phyloP scores from a whole-genome alignment of 2,888 invertebrate genomes.

The Eretmocerus hayati region DNA sequence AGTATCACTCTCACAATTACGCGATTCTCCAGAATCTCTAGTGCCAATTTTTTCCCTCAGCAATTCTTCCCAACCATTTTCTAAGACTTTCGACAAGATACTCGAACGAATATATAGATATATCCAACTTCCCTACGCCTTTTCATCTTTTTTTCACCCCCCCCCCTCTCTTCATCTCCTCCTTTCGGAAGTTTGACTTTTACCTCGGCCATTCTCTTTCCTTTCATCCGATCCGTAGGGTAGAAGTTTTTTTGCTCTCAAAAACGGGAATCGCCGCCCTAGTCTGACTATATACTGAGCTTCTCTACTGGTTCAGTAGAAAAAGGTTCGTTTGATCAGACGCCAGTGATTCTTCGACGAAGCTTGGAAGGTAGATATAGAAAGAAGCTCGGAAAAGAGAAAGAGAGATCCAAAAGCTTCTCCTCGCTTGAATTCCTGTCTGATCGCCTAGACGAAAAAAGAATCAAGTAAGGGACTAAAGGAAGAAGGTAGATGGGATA shows the following conservation, averaged over 20 bases:
- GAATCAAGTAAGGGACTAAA: slow-evolving; percentile 14
- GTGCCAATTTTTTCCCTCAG: slow-evolving; percentile 10
- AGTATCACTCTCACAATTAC: no score
- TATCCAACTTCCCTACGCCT: neutral
- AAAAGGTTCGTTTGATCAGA: slow-evolving; percentile 21
- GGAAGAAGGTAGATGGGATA: neutral
- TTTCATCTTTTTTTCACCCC: no score
- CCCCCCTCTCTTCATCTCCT: no score
- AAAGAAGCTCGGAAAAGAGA: slow-evolving; percentile 9
- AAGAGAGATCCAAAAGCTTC: slow-evolving; percentile 1
- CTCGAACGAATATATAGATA: slow-evolving; percentile 21
- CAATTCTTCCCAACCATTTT: slow-evolving; percentile 6
- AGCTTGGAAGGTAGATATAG: no score
- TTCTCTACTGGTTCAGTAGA: neutral
- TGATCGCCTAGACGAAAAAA: slow-evolving; percentile 23
- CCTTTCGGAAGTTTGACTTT: no score
- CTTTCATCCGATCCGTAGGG: slow-evolving; percentile 15
- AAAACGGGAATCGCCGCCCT: neutral
- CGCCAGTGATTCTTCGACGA: slow-evolving; percentile 17
- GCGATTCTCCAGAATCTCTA: slow-evolving; percentile 12
- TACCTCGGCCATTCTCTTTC: no score
- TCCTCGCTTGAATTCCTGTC: slow-evolving; percentile 28
- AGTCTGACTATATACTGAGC: neutral
- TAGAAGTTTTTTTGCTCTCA: slow-evolving; percentile 18
- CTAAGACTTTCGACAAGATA: slow-evolving; percentile 19